phyloP scores from a whole-genome alignment of 2,113 vertebrate species.

The Lophius piscatorius region DNA sequence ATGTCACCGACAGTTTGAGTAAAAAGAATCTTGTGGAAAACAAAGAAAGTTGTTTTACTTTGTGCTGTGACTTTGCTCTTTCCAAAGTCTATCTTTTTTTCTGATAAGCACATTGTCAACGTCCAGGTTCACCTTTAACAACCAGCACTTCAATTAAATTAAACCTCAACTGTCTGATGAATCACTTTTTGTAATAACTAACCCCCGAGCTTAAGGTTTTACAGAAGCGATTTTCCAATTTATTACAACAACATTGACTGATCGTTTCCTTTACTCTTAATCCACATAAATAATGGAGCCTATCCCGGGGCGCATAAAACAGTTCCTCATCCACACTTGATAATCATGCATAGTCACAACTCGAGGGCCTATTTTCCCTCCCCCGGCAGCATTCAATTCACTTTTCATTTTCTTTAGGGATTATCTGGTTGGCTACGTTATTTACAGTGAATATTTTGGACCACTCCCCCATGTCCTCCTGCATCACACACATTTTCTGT shows the following conservation, averaged over 20 bases:
- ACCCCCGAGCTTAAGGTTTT: not conserved
- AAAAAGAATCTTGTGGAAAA: too few species aligned
- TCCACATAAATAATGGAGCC: constrained; percentile 28
- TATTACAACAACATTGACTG: constrained; percentile 24
- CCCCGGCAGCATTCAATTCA: constrained; percentile 42
- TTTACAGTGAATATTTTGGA: constrained; percentile 64
- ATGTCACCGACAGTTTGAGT: too few species aligned
- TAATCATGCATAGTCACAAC: constrained; percentile 63
- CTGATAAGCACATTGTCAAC: too few species aligned
- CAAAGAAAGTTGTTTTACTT: too few species aligned
- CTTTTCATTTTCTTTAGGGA: constrained; percentile 55
- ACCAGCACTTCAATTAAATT: too few species aligned
- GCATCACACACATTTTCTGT: constrained; percentile 22
- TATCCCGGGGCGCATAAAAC: constrained; percentile 11
- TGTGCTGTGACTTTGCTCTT: too few species aligned
- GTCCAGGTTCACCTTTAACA: too few species aligned
- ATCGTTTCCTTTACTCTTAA: constrained; percentile 38
- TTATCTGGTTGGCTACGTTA: constrained; percentile 58
- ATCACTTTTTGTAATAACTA: constrained; percentile 9
- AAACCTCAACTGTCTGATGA: not conserved
- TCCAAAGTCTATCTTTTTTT: too few species aligned
- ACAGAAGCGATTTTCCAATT: constrained; percentile 16
- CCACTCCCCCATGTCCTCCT: constrained; percentile 33
- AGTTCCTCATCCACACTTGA: constrained; percentile 33
- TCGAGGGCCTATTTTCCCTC: constrained; percentile 7